A percentile compares a stretch with the other conserved stretches of the same genome.
These are phyloP conservation scores for Tinea semifulvella DNA, from an alignment of 2,888 invertebrate species.

Conservation along the genomic window DNA sequence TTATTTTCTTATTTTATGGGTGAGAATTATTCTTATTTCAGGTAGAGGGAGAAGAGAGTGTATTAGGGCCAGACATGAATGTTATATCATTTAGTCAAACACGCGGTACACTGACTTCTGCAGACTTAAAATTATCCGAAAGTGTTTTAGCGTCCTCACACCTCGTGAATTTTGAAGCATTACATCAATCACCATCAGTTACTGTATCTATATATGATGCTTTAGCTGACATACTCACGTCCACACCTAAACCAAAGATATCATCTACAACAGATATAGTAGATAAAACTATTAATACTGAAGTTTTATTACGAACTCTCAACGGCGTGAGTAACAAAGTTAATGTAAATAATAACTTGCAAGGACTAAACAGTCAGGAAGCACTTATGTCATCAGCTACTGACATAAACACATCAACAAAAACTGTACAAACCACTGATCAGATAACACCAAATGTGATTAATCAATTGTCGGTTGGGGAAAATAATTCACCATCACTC, in stretches of 20 bases:
- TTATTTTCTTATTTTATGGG: constrained; percentile 57
- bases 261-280: constrained; percentile 51
- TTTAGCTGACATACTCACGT: constrained; percentile 65
- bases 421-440: constrained; percentile 59
- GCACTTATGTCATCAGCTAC: constrained; percentile 36
- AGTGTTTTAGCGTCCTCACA: constrained; percentile 55
- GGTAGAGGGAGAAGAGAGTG: constrained; percentile 64
- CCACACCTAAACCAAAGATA: constrained; percentile 55
- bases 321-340: constrained; percentile 62
- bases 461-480: constrained; percentile 55
- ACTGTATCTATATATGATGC: constrained; percentile 69
- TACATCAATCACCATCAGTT: constrained; percentile 64
- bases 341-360: constrained; percentile 60
- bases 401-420: constrained; percentile 51
- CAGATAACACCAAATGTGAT: constrained; percentile 55
- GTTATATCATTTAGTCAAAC: constrained; percentile 60
- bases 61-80: constrained; percentile 61
- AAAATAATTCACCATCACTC: constrained; percentile 46
- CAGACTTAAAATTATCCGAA: constrained; percentile 58
- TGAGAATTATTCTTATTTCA: constrained; percentile 66
- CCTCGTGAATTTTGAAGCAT: constrained; percentile 64
- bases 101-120: constrained; percentile 56
- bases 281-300: constrained; percentile 42
- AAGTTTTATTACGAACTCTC: constrained; percentile 47
- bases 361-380: constrained; percentile 40